Evolutionary conservation across 2,113 vertebrate genomes (phyloP).

Genomic region (Megatriorchis doriae): DNA sequence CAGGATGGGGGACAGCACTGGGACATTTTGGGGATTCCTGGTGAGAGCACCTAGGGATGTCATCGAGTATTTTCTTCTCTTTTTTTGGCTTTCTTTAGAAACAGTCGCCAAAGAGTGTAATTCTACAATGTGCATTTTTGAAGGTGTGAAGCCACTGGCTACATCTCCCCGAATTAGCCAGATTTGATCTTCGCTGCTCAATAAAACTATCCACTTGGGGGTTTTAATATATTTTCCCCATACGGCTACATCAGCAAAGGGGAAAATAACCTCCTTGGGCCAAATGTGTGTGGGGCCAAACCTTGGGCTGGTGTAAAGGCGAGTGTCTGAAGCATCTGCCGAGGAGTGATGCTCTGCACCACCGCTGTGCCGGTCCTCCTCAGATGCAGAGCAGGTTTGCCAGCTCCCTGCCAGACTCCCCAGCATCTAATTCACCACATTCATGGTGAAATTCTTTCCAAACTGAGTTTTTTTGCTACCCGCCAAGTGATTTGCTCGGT

Average conservation of each 20-base stretch:
- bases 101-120: background rate
- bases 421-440: background rate
- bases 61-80: background rate
- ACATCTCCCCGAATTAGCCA: fast-evolving
- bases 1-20: background rate
- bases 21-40: background rate
- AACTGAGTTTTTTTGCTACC: background rate
- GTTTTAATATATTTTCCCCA: background rate
- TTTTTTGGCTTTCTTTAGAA: background rate
- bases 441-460: background rate
- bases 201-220: background rate
- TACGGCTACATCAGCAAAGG: background rate
- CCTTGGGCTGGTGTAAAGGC: background rate
- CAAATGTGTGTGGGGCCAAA: slow-evolving; percentile 23
- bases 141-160: background rate
- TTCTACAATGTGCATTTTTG: background rate
- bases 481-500: background rate
- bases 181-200: background rate
- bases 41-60: background rate
- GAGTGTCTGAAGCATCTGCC: background rate
- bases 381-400: background rate
- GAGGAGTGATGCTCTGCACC: background rate
- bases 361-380: fast-evolving
- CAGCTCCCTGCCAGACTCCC: background rate
- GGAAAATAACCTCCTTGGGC: background rate